Conservation (phyloP, 2,113 vertebrate species). For the Paralichthys olivaceus region DNA sequence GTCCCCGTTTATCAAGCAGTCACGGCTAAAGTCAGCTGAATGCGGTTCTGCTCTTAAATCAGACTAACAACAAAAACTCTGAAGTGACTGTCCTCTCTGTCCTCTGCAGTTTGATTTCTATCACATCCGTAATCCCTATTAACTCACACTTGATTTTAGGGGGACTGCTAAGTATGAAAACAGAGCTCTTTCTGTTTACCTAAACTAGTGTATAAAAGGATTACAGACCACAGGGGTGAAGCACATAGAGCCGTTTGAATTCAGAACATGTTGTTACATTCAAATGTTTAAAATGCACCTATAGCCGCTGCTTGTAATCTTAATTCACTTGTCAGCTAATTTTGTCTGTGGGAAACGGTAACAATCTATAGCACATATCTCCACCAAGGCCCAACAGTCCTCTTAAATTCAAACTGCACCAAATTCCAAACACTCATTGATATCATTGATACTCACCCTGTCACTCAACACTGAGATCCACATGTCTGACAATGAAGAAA, state of each 20-base stretch:
- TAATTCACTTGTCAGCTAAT: not conserved
- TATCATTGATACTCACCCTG: too few species aligned
- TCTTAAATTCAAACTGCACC: too few species aligned
- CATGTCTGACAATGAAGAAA: too few species aligned
- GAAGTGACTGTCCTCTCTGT: not conserved
- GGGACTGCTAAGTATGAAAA: conserved; percentile 42
- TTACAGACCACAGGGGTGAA: conserved; percentile 50
- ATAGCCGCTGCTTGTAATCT: not conserved
- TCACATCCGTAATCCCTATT: conserved; percentile 36
- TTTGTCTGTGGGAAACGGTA: not conserved
- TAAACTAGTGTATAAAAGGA: conserved; percentile 79
- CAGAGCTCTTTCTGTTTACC: conserved; percentile 69
- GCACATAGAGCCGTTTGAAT: conserved; percentile 28
- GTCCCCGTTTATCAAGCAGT: not conserved
- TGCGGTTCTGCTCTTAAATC: conserved; percentile 6
- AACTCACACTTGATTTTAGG: conserved; percentile 57
- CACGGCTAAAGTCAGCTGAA: not conserved
- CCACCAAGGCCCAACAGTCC: too few species aligned
- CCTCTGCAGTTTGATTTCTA: conserved; percentile 22
- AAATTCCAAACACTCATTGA: too few species aligned
- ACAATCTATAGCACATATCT: not conserved
- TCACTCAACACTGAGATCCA: too few species aligned
- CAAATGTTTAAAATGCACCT: not conserved
- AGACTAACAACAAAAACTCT: conserved; percentile 31
- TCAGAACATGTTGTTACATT: conserved; percentile 20